These are phyloP conservation scores for Aegithalos caudatus DNA, from an alignment of 2,113 vertebrate genomes.

Conservation along the genomic window DNA sequence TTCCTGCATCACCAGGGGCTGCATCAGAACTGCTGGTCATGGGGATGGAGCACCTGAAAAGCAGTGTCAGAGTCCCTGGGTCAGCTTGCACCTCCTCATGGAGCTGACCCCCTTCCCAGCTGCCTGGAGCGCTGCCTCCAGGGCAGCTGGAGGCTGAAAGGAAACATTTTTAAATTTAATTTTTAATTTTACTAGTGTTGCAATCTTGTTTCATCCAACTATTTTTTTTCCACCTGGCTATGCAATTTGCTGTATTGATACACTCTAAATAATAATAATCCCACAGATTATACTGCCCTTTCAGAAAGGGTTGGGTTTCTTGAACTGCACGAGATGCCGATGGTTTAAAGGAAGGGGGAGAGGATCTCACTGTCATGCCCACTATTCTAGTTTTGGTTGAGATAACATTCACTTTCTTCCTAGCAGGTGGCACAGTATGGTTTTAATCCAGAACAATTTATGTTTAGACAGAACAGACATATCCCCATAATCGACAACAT, in stretches of 20 bases:
- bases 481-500: not conserved
- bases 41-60: constrained; percentile 61
- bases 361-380: not conserved
- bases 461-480: not conserved
- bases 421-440: not conserved
- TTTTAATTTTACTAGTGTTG: not conserved
- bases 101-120: not conserved
- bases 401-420: not conserved
- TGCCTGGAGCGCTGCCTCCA: not conserved
- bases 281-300: not conserved
- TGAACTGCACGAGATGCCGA: not conserved
- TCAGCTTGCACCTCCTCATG: not conserved
- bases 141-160: not conserved
- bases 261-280: not conserved
- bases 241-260: not conserved
- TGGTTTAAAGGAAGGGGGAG: not conserved
- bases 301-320: not conserved
- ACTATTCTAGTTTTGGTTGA: not conserved
- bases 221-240: not conserved
- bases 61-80: not conserved
- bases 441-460: not conserved
- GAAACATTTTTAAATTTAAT: not conserved
- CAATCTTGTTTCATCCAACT: not conserved
- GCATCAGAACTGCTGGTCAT: constrained; percentile 72
- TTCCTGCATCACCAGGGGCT: constrained; percentile 80